Conservation (phyloP, 2,888 invertebrate species). For the Empis stercorea region DNA sequence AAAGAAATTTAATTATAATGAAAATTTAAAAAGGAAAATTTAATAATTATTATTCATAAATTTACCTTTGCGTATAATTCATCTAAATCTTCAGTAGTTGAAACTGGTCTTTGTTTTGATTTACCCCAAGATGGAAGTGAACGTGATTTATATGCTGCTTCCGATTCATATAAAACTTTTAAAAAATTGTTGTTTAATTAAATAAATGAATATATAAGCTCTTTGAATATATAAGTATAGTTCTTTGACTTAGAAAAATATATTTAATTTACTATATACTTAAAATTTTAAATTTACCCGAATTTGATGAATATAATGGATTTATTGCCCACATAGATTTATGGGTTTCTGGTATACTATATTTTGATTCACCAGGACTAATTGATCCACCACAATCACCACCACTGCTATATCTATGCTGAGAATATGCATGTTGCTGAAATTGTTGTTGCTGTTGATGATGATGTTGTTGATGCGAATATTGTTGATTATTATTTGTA, state of each 20-base stretch:
- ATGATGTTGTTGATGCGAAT: neutral
- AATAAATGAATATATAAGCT: too few species aligned
- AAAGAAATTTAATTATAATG: constrained; percentile 12
- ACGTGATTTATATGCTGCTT: constrained; percentile 43
- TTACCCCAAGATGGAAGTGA: constrained; percentile 61
- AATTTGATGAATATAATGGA: constrained; percentile 47
- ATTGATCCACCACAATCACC: constrained; percentile 6
- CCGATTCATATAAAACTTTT: constrained; percentile 51
- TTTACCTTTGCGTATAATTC: constrained; percentile 56
- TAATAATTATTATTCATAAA: too few species aligned
- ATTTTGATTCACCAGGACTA: constrained; percentile 11
- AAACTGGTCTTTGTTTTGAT: constrained; percentile 48
- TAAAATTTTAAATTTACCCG: constrained; percentile 41
- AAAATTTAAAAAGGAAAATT: neutral
- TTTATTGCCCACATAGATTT: constrained; percentile 18
- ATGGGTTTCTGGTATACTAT: constrained; percentile 16
- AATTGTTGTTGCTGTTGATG: neutral
- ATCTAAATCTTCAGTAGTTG: constrained; percentile 54
- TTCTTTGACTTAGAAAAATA: too few species aligned
- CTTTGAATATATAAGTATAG: too few species aligned
- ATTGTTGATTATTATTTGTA: neutral
- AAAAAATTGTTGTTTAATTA: constrained; percentile 2
- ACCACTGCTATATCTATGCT: neutral
- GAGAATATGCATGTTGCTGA: neutral
- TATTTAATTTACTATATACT: too few species aligned